Percentiles rank a stretch among this genome's conserved stretches.
phyloP scores from a whole-genome alignment of 64 coral and sea anemone genomes.

The Astreopora myriophthalma region DNA sequence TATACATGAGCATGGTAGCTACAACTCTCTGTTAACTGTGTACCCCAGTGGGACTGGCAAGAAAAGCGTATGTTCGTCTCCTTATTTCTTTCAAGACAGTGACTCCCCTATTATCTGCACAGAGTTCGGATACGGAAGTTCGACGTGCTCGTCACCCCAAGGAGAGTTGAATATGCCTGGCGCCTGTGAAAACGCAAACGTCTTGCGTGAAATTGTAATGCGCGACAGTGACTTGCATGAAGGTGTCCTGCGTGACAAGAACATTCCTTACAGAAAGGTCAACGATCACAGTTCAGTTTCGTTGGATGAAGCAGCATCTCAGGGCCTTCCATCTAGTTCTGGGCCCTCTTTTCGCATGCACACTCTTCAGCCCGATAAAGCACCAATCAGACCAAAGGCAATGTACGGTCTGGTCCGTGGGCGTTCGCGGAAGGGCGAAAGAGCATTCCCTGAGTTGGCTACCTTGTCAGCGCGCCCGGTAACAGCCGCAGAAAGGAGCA shows the following conservation, averaged over 20 bases:
- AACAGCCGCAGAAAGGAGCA: neutral
- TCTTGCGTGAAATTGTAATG: neutral
- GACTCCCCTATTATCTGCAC: neutral
- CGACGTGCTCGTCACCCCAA: neutral
- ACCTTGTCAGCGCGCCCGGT: neutral
- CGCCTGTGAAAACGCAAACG: neutral
- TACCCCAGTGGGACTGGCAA: neutral
- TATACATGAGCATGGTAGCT: neutral
- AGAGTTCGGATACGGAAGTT: neutral
- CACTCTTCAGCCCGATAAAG: neutral
- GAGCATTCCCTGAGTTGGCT: neutral
- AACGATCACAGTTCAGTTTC: neutral
- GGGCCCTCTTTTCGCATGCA: neutral
- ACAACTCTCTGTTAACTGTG: neutral
- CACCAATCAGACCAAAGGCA: slow-evolving; percentile 2
- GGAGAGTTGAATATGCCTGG: neutral
- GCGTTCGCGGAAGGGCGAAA: neutral
- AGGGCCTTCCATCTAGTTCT: neutral
- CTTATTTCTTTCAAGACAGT: neutral
- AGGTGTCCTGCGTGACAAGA: neutral
- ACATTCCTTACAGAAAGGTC: neutral
- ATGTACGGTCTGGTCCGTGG: neutral
- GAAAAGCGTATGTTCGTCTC: neutral
- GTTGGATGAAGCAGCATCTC: neutral
- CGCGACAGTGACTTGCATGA: neutral